These are phyloP conservation scores for Stenodera caucasica DNA, from an alignment of 2,888 invertebrate genomes.

Conservation along the genomic window DNA sequence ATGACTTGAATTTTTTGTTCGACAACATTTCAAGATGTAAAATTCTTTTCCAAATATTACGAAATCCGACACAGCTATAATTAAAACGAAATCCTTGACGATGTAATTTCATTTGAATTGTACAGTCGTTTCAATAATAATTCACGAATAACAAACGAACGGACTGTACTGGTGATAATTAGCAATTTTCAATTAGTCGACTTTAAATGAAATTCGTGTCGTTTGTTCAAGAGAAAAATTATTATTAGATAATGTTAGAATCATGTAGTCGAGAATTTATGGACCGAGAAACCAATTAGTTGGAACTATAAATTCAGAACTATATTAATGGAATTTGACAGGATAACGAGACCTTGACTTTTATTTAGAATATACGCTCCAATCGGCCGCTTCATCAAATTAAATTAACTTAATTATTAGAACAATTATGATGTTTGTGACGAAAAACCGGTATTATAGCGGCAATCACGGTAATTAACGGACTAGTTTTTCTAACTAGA, in stretches of 20 bases:
- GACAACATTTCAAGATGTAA: background rate
- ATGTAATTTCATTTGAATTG: background rate
- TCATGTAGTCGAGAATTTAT: background rate
- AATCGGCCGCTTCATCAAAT: background rate
- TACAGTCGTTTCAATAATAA: background rate
- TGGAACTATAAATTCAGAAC: background rate
- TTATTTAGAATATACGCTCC: background rate
- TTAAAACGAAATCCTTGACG: background rate
- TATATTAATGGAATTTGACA: background rate
- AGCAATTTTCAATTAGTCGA: background rate
- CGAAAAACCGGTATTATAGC: background rate
- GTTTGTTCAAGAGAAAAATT: too few species aligned
- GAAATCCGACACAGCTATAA: background rate
- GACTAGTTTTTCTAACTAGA: background rate
- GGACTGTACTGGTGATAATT: background rate
- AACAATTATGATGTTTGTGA: too few species aligned
- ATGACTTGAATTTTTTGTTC: background rate
- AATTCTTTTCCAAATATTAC: background rate
- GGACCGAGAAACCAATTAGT: background rate
- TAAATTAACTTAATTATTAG: background rate
- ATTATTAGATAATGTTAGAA: background rate
- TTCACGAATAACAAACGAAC: background rate
- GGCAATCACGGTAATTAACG: background rate
- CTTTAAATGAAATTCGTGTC: background rate
- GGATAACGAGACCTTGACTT: conserved; percentile 1